Evolutionary conservation across 2,888 invertebrate species (phyloP), one percentile per base, ranked within the genome.

Genomic region (Andrena praecox): DNA sequence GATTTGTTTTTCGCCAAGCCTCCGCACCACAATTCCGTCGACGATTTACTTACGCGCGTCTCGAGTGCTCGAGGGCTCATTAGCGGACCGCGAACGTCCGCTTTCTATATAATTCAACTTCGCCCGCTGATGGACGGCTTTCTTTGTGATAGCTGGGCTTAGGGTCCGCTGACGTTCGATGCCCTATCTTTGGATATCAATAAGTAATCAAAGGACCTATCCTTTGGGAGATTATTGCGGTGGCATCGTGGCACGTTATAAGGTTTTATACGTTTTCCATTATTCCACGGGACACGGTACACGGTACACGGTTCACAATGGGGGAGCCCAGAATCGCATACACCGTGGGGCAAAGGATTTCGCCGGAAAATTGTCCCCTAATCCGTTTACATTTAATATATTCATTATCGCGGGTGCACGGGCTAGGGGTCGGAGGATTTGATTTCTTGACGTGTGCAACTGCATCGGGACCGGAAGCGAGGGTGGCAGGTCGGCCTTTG

Each of bases 361-460:
- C 48, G n/a, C 16, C 64, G 50, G 8, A 70, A 60, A 42, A 50
- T 50, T 16, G n/a, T 50, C 59, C 67, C 67, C 48, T 80, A 72
- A 80, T 80, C 80, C 73, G 73, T 80, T 68, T 80, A 80, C 67
- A 59, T 72, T 80, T 80, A 68, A 80, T 80, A 73, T 76, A 77
- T 72, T 76, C 76, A 24, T 82, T 82, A 66, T 72, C 75, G 27
- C n/a, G 29, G 35, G 24, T 24, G 8, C 16, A 42, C 20, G 48
- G n/a, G 42, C 42, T 16, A 42, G 42, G 54, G 66, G 66, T 20
- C 16, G 7, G 68, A 62, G 77, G 52, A 73, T 73, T 71, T 56
- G 82, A 82, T 73, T 69, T 73, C 80, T 72, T 29, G 72, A 54
- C 35, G 72, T 42, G 82, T 62, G 68, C 68, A 29, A 80, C 60